A percentile compares a stretch with the other conserved stretches of the same genome.
Conservation (phyloP, 2,797 vertebrate genomes). For the Microctenopoma steveboyesi region DNA sequence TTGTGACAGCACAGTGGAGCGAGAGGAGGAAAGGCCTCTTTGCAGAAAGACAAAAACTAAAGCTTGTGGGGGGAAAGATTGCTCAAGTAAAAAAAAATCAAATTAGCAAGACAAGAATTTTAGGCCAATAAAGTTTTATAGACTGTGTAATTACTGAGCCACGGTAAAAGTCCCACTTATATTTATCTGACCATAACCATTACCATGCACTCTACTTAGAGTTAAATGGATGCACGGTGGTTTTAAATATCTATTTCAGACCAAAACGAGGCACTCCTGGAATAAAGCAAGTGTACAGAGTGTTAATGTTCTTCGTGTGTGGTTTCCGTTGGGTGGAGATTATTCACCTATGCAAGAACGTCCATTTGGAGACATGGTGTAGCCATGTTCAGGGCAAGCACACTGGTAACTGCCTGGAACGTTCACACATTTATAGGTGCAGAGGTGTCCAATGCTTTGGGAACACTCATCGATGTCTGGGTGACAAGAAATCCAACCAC, state of each 20-base stretch:
- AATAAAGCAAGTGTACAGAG: not conserved
- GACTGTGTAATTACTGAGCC: constrained; percentile 54
- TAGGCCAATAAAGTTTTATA: constrained; percentile 59
- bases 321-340: not conserved
- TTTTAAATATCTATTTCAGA: constrained; percentile 30
- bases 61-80: constrained; percentile 16
- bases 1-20: constrained; percentile 11
- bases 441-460: constrained; percentile 90
- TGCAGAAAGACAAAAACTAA: constrained; percentile 18
- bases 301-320: not conserved
- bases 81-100: constrained; percentile 37
- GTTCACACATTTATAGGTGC: constrained; percentile 94
- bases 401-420: constrained; percentile 94
- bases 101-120: constrained; percentile 57
- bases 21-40: constrained; percentile 22
- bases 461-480: constrained; percentile 95
- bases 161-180: constrained; percentile 52
- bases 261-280: not conserved
- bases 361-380: constrained; percentile 91
- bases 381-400: constrained; percentile 92
- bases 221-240: constrained; percentile 24
- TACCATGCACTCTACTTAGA: constrained; percentile 20
- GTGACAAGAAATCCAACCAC: not conserved
- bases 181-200: constrained; percentile 53
- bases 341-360: constrained; percentile 91